Evolutionary conservation across 2,797 vertebrate species (phyloP).

Genomic region (Trichosurus vulpecula): DNA sequence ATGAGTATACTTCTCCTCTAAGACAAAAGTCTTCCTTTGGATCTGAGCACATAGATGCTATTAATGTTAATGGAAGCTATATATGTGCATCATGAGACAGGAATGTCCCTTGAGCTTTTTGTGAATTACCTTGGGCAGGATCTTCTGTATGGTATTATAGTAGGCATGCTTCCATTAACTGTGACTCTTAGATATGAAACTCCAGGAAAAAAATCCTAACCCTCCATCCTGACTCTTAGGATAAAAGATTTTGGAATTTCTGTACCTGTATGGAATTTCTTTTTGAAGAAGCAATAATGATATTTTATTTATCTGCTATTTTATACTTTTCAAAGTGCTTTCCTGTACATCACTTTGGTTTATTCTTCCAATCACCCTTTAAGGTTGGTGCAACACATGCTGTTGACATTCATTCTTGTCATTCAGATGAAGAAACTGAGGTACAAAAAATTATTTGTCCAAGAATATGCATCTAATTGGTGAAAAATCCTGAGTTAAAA

Average conservation of each 20-base stretch:
- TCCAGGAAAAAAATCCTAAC: neutral
- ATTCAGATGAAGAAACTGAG: conserved; percentile 26
- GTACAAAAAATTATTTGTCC: neutral
- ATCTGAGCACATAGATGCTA: conserved; percentile 43
- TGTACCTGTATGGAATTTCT: conserved; percentile 25
- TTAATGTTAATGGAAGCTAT: conserved; percentile 55
- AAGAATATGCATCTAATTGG: neutral
- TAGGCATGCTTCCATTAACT: conserved; percentile 29
- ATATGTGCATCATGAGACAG: conserved; percentile 39
- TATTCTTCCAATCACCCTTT: neutral
- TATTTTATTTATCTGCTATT: neutral
- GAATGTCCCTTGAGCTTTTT: conserved; percentile 43
- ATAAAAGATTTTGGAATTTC: conserved; percentile 56
- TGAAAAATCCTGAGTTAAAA: conserved; percentile 8
- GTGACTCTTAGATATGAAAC: conserved; percentile 41
- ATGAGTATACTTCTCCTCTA: conserved; percentile 46
- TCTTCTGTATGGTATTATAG: conserved; percentile 7
- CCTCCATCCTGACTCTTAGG: conserved; percentile 41
- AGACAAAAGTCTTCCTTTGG: conserved; percentile 36
- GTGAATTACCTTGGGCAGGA: conserved; percentile 55
- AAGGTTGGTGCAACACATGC: neutral
- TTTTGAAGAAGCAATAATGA: conserved; percentile 18
- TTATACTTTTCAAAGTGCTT: conserved; percentile 35
- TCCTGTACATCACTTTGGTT: neutral
- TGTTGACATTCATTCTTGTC: conserved; percentile 18